phyloP scores from a whole-genome alignment of 1,140 invertebrate genomes.

The Mya arenaria region DNA sequence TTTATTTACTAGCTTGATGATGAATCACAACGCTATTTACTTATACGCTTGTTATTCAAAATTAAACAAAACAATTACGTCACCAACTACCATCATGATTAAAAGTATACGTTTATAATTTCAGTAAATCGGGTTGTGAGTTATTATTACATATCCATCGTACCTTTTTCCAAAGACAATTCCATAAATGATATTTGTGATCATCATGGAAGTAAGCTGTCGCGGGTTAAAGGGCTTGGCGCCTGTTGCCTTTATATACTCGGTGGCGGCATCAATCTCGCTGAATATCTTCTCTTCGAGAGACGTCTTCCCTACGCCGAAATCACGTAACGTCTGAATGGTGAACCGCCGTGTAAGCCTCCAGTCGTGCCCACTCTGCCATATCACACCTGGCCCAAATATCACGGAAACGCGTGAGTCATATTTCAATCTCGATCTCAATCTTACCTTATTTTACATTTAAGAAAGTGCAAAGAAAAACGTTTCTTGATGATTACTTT shows the following conservation, averaged over 20 bases:
- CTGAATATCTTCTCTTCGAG: constrained; percentile 88
- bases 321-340: constrained; percentile 85
- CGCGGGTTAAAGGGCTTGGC: not conserved
- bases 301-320: constrained; percentile 88
- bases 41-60: too few species aligned
- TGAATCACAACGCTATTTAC: too few species aligned
- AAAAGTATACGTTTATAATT: too few species aligned
- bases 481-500: not conserved
- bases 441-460: too few species aligned
- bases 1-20: too few species aligned
- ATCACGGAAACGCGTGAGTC: too few species aligned
- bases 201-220: not conserved
- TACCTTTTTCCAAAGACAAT: constrained; percentile 19
- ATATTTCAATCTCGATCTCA: too few species aligned
- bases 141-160: too few species aligned
- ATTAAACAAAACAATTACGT: too few species aligned
- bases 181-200: not conserved
- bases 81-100: too few species aligned
- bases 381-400: constrained; percentile 56
- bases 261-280: constrained; percentile 80
- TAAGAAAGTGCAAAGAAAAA: too few species aligned
- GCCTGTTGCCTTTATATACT: constrained; percentile 1
- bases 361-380: constrained; percentile 85
- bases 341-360: constrained; percentile 88
- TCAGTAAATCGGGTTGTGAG: too few species aligned